A percentile compares a stretch with the other conserved stretches of the same genome.
Conservation (phyloP, 2,888 invertebrate species). For the Apamea crenata region DNA sequence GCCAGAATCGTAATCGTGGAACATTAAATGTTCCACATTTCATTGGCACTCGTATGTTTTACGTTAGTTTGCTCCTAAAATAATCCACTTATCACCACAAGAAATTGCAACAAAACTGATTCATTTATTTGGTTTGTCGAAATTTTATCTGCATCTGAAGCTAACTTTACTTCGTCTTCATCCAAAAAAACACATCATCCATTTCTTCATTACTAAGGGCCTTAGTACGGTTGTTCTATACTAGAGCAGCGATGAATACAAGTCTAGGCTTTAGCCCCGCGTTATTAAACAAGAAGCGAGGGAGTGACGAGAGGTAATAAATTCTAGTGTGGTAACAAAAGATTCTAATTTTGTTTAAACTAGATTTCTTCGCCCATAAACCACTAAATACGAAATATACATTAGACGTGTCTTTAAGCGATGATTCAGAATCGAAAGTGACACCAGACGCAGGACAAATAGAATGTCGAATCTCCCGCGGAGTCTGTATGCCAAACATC, state of each 20-base stretch:
- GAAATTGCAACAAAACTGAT: not conserved
- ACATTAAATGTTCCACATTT: slow-evolving; percentile 33
- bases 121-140: not conserved
- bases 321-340: slow-evolving; percentile 8
- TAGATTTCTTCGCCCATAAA: slow-evolving; percentile 4
- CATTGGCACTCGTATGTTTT: slow-evolving; percentile 9
- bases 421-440: slow-evolving; percentile 51
- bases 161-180: not conserved
- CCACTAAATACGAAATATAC: not conserved
- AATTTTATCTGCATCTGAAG: not conserved
- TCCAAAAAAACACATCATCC: no score
- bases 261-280: not conserved
- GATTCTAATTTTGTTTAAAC: not conserved
- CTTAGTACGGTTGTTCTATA: not conserved
- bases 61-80: slow-evolving; percentile 35
- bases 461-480: slow-evolving; percentile 32
- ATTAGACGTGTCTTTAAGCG: not conserved
- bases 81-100: slow-evolving; percentile 1
- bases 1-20: slow-evolving; percentile 16
- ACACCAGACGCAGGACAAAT: slow-evolving; percentile 12
- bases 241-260: not conserved
- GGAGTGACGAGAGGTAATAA: not conserved
- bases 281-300: not conserved
- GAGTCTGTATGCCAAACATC: not conserved
- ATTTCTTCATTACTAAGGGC: slow-evolving; percentile 5